A percentile compares a stretch with the other conserved stretches of the same genome.
Conservation (phyloP, 2,888 invertebrate species). For the Acanthacorydalis orientalis region DNA sequence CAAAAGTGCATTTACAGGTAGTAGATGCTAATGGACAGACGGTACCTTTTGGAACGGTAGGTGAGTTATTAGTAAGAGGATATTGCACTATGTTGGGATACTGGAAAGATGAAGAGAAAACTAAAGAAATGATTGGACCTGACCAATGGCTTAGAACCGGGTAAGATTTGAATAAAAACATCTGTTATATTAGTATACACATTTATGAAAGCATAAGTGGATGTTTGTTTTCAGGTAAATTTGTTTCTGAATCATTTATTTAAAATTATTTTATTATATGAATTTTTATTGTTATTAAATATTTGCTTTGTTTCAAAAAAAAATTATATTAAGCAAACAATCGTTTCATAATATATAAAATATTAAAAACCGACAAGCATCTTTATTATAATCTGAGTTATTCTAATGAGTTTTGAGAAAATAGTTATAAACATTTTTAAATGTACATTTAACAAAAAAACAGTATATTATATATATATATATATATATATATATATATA, state of each 20-base stretch:
- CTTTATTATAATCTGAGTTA: no score
- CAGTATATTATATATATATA: not conserved
- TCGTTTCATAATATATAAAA: no score
- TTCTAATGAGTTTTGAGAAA: no score
- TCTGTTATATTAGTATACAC: not conserved
- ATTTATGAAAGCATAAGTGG: not conserved
- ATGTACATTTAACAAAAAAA: no score
- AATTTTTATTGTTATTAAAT: no score
- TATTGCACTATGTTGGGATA: conserved; percentile 68
- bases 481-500: no score
- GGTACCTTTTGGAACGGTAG: conserved; percentile 52
- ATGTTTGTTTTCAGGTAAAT: not conserved
- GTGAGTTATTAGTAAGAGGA: conserved; percentile 61
- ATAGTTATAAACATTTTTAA: no score
- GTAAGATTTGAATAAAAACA: conserved; percentile 21
- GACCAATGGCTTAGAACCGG: conserved; percentile 73
- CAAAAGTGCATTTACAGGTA: conserved; percentile 26
- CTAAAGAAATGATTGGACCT: conserved; percentile 41
- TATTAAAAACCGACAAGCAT: no score
- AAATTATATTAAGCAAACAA: no score
- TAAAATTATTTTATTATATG: not conserved
- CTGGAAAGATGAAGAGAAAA: conserved; percentile 63
- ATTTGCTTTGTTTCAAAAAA: no score
- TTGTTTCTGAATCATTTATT: not conserved
- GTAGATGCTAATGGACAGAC: conserved; percentile 43